phyloP scores from a whole-genome alignment of 2,797 vertebrate species.

The Rhinophrynus dorsalis region DNA sequence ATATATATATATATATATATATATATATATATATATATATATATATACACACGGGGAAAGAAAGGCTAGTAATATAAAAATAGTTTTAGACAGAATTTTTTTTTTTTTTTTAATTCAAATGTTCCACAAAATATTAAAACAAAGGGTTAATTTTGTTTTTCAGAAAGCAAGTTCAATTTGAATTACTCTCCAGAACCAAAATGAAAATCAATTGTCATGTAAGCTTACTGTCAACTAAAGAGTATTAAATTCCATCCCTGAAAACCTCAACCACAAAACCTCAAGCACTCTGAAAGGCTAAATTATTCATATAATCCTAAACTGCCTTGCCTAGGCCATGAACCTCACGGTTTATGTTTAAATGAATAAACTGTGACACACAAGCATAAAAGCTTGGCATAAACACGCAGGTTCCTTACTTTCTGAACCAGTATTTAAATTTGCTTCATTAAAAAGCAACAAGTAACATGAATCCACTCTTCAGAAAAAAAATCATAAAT shows the following conservation, averaged over 20 bases:
- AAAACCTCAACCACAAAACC: constrained; percentile 25
- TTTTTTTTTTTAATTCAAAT: no score
- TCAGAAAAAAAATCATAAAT: no score
- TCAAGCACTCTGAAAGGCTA: constrained; percentile 34
- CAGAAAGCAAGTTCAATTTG: neutral
- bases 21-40: no score
- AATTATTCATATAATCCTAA: constrained; percentile 41
- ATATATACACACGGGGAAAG: no score
- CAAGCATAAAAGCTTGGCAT: no score
- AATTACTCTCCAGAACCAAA: constrained; percentile 25
- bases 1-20: no score
- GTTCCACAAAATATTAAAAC: no score
- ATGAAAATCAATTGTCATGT: constrained; percentile 46
- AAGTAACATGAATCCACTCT: neutral
- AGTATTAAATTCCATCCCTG: constrained; percentile 36
- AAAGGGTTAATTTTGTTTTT: constrained; percentile 21
- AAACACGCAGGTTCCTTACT: neutral
- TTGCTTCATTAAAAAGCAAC: neutral
- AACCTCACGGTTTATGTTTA: neutral
- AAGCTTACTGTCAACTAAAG: constrained; percentile 40
- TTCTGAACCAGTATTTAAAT: no score
- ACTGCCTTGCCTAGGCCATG: constrained; percentile 14
- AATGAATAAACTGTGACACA: neutral
- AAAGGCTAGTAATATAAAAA: no score
- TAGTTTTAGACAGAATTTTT: no score